phyloP scores from a whole-genome alignment of 1,140 invertebrate species.

The Scaptomyza montana region DNA sequence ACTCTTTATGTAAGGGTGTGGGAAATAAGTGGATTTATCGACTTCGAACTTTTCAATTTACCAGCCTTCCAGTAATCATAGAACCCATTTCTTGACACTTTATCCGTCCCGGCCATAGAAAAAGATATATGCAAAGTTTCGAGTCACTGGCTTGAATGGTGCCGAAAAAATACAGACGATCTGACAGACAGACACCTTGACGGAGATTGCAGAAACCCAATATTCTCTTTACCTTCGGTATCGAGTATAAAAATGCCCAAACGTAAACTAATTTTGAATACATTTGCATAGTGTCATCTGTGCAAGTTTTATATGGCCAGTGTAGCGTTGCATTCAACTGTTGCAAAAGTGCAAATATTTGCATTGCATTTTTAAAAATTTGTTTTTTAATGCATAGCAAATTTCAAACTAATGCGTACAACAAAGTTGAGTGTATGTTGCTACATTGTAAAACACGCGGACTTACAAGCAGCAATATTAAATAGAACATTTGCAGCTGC shows the following conservation, averaged over 20 bases:
- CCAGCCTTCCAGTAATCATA: too few species aligned
- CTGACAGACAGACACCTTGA: too few species aligned
- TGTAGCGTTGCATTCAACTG: conserved; percentile 44
- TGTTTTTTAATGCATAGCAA: conserved; percentile 54
- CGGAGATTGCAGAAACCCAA: too few species aligned
- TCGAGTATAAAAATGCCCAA: conserved; percentile 14
- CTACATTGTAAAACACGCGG: conserved; percentile 67
- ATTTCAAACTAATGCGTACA: conserved; percentile 55
- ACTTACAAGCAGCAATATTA: conserved; percentile 72
- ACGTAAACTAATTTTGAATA: conserved; percentile 77
- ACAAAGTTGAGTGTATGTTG: conserved; percentile 36
- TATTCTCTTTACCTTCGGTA: too few species aligned
- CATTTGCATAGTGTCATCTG: conserved; percentile 79
- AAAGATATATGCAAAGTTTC: too few species aligned
- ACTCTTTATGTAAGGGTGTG: too few species aligned
- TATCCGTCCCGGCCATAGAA: too few species aligned
- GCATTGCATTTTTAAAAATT: conserved; percentile 47
- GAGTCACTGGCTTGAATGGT: too few species aligned
- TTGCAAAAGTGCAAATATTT: conserved; percentile 64
- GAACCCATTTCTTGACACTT: too few species aligned
- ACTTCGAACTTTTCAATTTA: too few species aligned
- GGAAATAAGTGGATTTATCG: too few species aligned
- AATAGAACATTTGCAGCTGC: conserved; percentile 61
- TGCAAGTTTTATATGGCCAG: conserved; percentile 59
- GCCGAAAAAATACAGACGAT: too few species aligned